These are phyloP conservation scores for Agelaius tricolor DNA, from an alignment of 2,113 vertebrate genomes.

Conservation along the genomic window DNA sequence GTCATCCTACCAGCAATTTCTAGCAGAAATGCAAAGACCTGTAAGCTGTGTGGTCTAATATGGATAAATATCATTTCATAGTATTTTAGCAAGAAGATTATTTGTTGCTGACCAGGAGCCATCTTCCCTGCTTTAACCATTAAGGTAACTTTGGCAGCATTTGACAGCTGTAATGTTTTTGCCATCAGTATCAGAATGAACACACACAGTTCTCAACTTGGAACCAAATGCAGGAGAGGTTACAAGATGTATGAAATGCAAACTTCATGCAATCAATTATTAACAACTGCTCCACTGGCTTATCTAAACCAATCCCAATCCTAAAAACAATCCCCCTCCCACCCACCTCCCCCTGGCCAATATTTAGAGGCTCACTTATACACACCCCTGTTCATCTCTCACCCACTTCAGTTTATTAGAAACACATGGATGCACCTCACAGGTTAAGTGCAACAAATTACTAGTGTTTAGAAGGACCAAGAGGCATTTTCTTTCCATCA, in stretches of 20 bases:
- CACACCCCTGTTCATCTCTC: neutral
- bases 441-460: neutral
- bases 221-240: neutral
- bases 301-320: neutral
- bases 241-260: neutral
- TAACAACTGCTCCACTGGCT: neutral
- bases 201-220: accelerated
- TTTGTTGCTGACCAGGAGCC: neutral
- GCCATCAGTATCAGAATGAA: neutral
- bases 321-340: neutral
- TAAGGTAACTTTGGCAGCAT: neutral
- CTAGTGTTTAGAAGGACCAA: neutral
- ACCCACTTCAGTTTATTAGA: neutral
- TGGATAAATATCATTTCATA: neutral
- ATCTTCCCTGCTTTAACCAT: neutral
- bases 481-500: neutral
- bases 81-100: neutral
- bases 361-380: neutral
- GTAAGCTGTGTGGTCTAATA: neutral
- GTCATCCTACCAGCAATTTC: neutral
- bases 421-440: neutral
- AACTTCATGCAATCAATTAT: neutral
- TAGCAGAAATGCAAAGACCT: neutral
- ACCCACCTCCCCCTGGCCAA: neutral
- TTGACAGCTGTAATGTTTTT: neutral